Percentiles rank a stretch among this genome's conserved stretches.
Evolutionary conservation across 2,113 vertebrate species (phyloP).

Genomic region (Cyprinodon variegatus): DNA sequence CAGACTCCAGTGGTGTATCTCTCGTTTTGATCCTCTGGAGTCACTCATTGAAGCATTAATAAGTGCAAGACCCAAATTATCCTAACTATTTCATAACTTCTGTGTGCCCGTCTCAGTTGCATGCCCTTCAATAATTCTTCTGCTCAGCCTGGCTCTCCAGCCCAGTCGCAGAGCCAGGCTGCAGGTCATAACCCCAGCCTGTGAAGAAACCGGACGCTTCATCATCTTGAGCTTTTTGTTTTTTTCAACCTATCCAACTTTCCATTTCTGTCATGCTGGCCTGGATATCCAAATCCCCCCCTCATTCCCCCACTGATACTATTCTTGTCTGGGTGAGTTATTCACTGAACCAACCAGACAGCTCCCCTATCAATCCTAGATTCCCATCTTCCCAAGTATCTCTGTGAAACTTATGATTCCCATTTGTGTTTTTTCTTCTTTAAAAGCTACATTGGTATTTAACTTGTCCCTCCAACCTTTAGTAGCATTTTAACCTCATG

Average conservation of each 20-base stretch:
- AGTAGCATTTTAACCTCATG: conserved; percentile 58
- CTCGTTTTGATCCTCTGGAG: neutral
- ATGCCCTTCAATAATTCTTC: neutral
- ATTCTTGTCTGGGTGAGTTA: conserved; percentile 71
- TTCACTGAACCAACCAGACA: conserved; percentile 58
- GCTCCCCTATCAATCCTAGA: conserved; percentile 5
- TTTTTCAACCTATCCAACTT: conserved; percentile 63
- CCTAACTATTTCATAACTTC: neutral
- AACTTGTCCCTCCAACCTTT: conserved; percentile 56
- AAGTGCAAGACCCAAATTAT: neutral
- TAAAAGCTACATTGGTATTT: conserved; percentile 43
- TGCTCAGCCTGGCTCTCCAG: conserved; percentile 45
- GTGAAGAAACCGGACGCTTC: conserved; percentile 59
- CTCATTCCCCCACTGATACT: conserved; percentile 47
- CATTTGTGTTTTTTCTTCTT: neutral
- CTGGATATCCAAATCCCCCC: conserved; percentile 51
- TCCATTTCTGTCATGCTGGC: conserved; percentile 68
- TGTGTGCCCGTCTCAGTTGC: neutral
- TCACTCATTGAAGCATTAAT: too few species aligned
- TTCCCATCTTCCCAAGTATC: conserved; percentile 27
- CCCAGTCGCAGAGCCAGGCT: conserved; percentile 10
- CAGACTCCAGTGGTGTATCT: neutral
- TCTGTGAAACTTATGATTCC: conserved; percentile 10
- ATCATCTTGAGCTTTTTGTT: conserved; percentile 27
- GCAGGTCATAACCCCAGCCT: conserved; percentile 20